Evolutionary conservation across 2,888 invertebrate species (phyloP), one percentile per base, ranked within the genome.

Genomic region (Cerastoderma edule): DNA sequence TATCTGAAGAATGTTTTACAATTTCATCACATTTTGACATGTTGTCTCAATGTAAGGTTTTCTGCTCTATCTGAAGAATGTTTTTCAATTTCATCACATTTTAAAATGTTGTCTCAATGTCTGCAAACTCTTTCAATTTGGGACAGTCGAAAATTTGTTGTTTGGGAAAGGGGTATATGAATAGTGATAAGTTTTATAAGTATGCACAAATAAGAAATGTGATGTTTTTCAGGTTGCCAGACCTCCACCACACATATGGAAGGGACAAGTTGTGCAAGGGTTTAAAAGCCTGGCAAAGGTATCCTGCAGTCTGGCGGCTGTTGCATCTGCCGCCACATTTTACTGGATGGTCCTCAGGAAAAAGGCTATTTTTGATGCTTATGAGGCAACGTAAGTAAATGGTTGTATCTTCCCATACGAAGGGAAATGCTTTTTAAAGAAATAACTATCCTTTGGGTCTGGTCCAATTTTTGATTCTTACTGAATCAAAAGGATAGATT

Each of bases 291-390:
- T 60, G 32, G 35, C 39, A 3, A 60, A 33, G 39, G 8, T n/a
- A 2, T 6, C n/a, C 8, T 10, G 39, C 22, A 27, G 6, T 19
- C 22, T 60, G 22, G 35, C 33, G 32, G 32, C 28, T 5, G 33
- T 32, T 13, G 28, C 33, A 19, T 35, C 39, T 10, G 22, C n/a
- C 39, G 39, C n/a, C 6, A 60, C 60, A 60, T 39, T 60, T 19
- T 60, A 60, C 22, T 60, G 35, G 35, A 35, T 60, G n/a, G 60
- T 60, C 32, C 35, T 60, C 24, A 60, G 22, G 39, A 60, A 60
- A 22, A 60, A 60, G 27, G 8, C 6, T 22, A 33, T 33, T 22
- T 24, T 60, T 16, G 60, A 60, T 39, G 33, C 5, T 39, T 33
- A 19, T 22, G 33, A 60, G 39, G 39, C 39, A 1, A 22, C 8